Percentiles rank a stretch among this genome's conserved stretches.
phyloP scores from a whole-genome alignment of 2,113 vertebrate species.

The Collichthys lucidus region DNA sequence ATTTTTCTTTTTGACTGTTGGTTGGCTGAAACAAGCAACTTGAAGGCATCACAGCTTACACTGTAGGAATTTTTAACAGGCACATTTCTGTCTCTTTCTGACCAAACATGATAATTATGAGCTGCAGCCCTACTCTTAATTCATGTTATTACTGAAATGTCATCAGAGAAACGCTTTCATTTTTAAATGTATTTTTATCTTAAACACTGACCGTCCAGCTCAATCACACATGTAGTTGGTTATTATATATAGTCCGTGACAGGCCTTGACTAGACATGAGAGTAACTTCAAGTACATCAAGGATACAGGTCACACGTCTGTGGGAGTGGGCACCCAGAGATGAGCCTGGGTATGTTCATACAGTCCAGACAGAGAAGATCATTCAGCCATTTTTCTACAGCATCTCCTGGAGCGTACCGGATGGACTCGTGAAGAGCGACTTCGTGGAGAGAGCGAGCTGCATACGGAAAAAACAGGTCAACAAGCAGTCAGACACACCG shows the following conservation, averaged over 20 bases:
- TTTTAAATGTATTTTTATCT: background rate
- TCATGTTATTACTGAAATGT: background rate
- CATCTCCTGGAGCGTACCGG: constrained; percentile 91
- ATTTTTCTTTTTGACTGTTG: background rate
- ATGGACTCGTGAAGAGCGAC: constrained; percentile 96
- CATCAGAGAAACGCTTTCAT: background rate
- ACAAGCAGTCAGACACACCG: background rate
- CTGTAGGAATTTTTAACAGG: no score
- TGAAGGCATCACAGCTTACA: background rate
- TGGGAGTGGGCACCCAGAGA: constrained; percentile 95
- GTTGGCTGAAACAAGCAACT: background rate
- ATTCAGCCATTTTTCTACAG: constrained; percentile 96
- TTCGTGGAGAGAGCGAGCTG: constrained; percentile 92
- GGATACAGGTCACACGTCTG: constrained; percentile 98
- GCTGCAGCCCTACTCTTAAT: background rate
- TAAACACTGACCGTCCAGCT: no score
- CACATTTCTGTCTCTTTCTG: no score
- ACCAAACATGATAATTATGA: background rate
- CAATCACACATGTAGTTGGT: no score
- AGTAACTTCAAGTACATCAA: constrained; percentile 44
- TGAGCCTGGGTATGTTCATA: constrained; percentile 91
- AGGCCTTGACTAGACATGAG: no score
- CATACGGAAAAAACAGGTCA: background rate
- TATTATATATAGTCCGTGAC: no score
- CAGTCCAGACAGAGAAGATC: constrained; percentile 97